Evolutionary conservation across 2,113 vertebrate genomes (phyloP).

Genomic region (Acanthochromis polyacanthus): DNA sequence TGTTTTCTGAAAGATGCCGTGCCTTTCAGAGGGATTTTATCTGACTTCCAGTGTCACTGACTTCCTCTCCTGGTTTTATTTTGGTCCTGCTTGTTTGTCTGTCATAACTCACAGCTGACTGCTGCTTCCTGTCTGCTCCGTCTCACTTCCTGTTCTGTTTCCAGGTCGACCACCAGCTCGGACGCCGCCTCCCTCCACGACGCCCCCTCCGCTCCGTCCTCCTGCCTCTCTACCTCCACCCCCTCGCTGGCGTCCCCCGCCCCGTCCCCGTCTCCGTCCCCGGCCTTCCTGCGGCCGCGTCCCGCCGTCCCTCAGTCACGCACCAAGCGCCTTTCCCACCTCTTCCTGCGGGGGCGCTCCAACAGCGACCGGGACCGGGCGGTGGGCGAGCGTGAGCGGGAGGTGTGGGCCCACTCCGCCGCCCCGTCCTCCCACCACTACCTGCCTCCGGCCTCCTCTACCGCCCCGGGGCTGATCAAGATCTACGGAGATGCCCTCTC

Average conservation of each 20-base stretch:
- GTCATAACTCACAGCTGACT: conserved; percentile 79
- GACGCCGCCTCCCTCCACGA: conserved; percentile 85
- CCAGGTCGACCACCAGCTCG: conserved; percentile 85
- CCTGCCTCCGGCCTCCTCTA: conserved; percentile 81
- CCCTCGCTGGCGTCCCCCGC: conserved; percentile 82
- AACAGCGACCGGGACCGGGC: conserved; percentile 85
- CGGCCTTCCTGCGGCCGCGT: conserved; percentile 84
- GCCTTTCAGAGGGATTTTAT: conserved; percentile 37
- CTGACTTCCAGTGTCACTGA: conserved; percentile 59
- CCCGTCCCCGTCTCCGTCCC: conserved; percentile 80
- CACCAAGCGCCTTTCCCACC: conserved; percentile 92
- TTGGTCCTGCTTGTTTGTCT: conserved; percentile 70
- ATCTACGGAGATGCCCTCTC: conserved; percentile 87
- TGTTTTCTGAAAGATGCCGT: no score
- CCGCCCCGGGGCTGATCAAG: conserved; percentile 87
- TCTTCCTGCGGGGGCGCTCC: conserved; percentile 88
- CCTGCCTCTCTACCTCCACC: conserved; percentile 83
- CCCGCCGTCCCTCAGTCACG: conserved; percentile 84
- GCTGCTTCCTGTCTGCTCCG: conserved; percentile 68
- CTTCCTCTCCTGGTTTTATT: conserved; percentile 63
- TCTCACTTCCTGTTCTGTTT: conserved; percentile 63
- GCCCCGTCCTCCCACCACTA: conserved; percentile 86
- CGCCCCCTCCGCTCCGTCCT: conserved; percentile 79
- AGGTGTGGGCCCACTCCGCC: conserved; percentile 89
- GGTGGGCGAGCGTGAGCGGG: conserved; percentile 82